Base-by-base conservation (phyloP, 1,140 invertebrate species). In the Drosophila bocki region DNA sequence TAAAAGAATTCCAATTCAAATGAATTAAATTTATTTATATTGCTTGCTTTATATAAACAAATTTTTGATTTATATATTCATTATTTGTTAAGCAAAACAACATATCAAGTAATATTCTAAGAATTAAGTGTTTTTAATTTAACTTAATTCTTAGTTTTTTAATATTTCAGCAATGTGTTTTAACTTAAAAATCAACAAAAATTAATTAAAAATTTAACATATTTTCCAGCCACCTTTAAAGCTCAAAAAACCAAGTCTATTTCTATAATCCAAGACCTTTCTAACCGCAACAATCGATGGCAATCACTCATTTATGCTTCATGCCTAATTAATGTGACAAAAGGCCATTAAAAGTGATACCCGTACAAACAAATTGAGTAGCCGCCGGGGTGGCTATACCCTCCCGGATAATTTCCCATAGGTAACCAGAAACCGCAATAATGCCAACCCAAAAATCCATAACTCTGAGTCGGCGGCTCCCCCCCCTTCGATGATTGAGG, bases 301-400 rank as follows among this genome's bases (percentile, higher is more conserved):
- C 63, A 54, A 78, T 85, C 78, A 70, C 48, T 85, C 82, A 81
- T 75, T 74, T 67, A 75, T 85, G 63, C 78, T 77, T 69, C 72
- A 82, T 77, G 70, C 44, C 58, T 81, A 82, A 82, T 87, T 76
- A 79, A 82, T 69, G 62, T 58, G 61, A 58, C 50, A 51, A 17
- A 53, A 53, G 60, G 58, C 53, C 81, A 83, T 87, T 87, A 77
- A 87, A 72, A 83, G n/a, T 65, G 76, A 86, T 68, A 72, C 70
- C 64, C 74, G 50, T 47, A 47, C 63, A 57, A 62, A 61, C 56
- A 77, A 77, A 67, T 76, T 77, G 54, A 42, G 57, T 56, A 60
- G 57, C 62, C 37, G 17, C 56, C 35, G 37, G 0, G 62, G 17
- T 57, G 22, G 22, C 33, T 15, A 15, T 33, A 8, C 41, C 35